These are phyloP conservation scores for Podiceps cristatus DNA, from an alignment of 2,113 vertebrate species.

Conservation along the genomic window DNA sequence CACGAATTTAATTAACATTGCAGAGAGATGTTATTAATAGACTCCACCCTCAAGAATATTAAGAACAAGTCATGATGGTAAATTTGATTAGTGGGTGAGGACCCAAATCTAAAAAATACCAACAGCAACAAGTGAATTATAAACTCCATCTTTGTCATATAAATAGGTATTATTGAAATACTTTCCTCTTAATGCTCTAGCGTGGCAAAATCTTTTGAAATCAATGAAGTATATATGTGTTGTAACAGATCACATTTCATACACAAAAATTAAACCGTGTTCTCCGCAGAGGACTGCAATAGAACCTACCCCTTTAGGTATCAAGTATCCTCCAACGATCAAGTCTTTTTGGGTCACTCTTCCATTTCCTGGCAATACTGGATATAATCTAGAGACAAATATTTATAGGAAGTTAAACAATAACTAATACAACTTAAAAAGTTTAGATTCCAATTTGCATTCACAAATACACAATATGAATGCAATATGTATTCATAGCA, in stretches of 20 bases:
- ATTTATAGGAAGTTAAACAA: background rate
- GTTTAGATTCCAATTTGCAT: background rate
- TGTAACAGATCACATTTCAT: background rate
- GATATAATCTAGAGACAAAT: conserved; percentile 85
- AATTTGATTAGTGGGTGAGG: background rate
- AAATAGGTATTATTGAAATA: background rate
- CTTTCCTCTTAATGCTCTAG: background rate
- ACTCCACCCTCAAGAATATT: background rate
- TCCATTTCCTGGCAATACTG: conserved; percentile 92
- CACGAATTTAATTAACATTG: background rate
- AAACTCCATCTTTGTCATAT: background rate
- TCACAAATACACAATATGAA: background rate
- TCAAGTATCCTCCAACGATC: conserved; percentile 89
- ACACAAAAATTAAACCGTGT: background rate
- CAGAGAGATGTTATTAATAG: background rate
- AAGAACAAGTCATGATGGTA: background rate
- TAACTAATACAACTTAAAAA: background rate
- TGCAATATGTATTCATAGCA: background rate
- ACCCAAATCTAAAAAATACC: background rate
- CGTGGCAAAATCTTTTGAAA: background rate
- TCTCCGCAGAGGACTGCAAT: background rate
- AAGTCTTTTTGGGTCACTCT: conserved; percentile 90
- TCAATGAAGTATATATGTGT: background rate
- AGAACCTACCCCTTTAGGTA: conserved; percentile 91
- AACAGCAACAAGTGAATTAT: background rate